A percentile compares a stretch with the other conserved stretches of the same genome.
Conservation (phyloP, 1,140 invertebrate species). For the Papilio machaon region DNA sequence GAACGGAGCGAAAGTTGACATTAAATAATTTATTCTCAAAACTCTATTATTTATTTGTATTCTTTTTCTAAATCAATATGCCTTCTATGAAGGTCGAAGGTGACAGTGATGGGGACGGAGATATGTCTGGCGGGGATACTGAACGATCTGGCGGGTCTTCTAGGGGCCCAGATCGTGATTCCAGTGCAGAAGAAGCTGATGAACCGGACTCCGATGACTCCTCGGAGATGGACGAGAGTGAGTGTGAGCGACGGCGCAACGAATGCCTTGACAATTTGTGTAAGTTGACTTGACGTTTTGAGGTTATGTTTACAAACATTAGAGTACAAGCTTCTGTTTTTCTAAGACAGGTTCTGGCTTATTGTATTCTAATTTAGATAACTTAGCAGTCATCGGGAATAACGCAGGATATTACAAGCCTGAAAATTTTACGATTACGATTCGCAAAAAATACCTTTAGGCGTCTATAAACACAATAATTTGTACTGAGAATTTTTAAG, state of each 20-base stretch:
- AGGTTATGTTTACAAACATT: slow-evolving; percentile 82
- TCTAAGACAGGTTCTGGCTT: background rate
- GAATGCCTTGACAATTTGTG: slow-evolving; percentile 93
- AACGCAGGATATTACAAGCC: background rate
- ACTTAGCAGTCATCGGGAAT: background rate
- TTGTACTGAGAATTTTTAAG: too few relatives aligned
- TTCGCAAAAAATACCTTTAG: background rate
- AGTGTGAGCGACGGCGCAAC: slow-evolving; percentile 91
- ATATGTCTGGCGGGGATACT: slow-evolving; percentile 84
- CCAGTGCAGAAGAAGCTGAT: slow-evolving; percentile 87
- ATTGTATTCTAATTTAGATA: background rate
- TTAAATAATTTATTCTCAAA: background rate
- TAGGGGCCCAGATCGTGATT: slow-evolving; percentile 85
- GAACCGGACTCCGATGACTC: slow-evolving; percentile 90
- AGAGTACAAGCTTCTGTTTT: slow-evolving; percentile 7
- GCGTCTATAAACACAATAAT: background rate
- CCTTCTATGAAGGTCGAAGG: slow-evolving; percentile 83
- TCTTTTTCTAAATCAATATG: slow-evolving; percentile 53
- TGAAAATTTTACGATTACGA: background rate
- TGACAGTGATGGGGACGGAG: slow-evolving; percentile 83
- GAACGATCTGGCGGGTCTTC: slow-evolving; percentile 84
- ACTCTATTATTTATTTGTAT: background rate
- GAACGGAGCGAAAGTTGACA: slow-evolving; percentile 32
- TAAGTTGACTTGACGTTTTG: slow-evolving; percentile 59
- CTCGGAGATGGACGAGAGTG: slow-evolving; percentile 96